These are phyloP conservation scores for Saccostrea glomerata DNA, from an alignment of 1,140 invertebrate genomes.

Conservation along the genomic window DNA sequence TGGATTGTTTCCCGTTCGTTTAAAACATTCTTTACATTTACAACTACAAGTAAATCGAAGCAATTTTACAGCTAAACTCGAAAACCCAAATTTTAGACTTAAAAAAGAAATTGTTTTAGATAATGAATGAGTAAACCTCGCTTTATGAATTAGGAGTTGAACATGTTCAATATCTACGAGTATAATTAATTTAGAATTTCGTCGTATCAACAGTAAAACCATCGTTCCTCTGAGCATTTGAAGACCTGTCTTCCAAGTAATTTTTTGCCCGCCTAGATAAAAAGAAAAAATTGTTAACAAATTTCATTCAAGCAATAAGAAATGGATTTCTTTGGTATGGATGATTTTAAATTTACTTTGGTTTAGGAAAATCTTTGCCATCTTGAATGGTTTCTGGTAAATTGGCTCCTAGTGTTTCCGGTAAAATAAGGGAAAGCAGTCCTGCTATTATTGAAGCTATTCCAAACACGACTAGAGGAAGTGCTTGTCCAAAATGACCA, in stretches of 20 bases:
- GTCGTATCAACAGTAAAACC: neutral
- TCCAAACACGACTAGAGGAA: constrained; percentile 83
- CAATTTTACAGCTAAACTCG: too few species aligned
- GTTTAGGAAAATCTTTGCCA: constrained; percentile 53
- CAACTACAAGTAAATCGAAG: too few species aligned
- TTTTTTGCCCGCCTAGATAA: neutral
- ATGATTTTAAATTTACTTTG: neutral
- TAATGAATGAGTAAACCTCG: too few species aligned
- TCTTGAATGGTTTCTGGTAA: constrained; percentile 82
- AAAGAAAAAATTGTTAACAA: neutral
- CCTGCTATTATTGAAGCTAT: constrained; percentile 80
- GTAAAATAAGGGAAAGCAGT: constrained; percentile 79
- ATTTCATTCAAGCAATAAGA: too few species aligned
- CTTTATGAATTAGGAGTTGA: too few species aligned
- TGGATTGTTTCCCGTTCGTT: too few species aligned
- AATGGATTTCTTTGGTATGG: too few species aligned
- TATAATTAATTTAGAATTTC: neutral
- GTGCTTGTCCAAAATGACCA: constrained; percentile 46
- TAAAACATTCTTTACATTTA: too few species aligned
- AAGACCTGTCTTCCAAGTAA: neutral
- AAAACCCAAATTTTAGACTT: too few species aligned
- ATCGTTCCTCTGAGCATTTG: neutral
- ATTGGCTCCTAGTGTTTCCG: constrained; percentile 82
- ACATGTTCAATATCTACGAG: neutral
- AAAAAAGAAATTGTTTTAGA: too few species aligned